These are phyloP conservation scores for Neelides sp. DNA, from an alignment of 1,140 invertebrate species.

Conservation along the genomic window DNA sequence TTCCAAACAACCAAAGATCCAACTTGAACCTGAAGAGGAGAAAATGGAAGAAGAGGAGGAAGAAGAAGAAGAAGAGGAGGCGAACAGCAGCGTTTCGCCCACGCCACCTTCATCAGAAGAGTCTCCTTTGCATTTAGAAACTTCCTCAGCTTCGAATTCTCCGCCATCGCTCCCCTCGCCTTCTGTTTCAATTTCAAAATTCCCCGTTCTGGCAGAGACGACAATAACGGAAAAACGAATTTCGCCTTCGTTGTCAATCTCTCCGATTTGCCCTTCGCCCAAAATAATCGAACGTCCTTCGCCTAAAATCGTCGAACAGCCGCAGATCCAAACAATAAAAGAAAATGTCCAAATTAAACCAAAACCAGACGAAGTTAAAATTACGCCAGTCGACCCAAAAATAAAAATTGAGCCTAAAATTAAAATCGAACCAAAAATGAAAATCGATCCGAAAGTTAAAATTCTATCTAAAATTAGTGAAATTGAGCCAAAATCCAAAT, in stretches of 20 bases:
- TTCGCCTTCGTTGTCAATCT: background rate
- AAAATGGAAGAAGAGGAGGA: no score
- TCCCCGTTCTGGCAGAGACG: background rate
- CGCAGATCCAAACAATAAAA: no score
- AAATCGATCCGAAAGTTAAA: no score
- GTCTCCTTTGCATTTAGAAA: background rate
- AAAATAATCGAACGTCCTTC: no score
- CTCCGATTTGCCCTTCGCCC: no score
- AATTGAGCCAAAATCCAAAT: no score
- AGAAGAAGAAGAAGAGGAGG: background rate
- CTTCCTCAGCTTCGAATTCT: background rate
- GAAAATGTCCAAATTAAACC: background rate
- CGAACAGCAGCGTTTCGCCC: background rate
- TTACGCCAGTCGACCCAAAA: background rate
- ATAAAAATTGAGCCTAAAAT: no score
- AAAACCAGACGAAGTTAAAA: background rate
- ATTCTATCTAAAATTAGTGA: no score
- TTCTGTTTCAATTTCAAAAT: background rate
- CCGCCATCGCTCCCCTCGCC: background rate
- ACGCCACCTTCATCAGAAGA: background rate
- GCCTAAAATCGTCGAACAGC: no score
- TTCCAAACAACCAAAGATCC: no score
- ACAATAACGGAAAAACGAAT: background rate
- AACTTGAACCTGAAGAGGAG: no score
- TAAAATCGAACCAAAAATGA: no score